Base-by-base conservation (phyloP, 2,888 invertebrate genomes). In the Sthenelais limicola region DNA sequence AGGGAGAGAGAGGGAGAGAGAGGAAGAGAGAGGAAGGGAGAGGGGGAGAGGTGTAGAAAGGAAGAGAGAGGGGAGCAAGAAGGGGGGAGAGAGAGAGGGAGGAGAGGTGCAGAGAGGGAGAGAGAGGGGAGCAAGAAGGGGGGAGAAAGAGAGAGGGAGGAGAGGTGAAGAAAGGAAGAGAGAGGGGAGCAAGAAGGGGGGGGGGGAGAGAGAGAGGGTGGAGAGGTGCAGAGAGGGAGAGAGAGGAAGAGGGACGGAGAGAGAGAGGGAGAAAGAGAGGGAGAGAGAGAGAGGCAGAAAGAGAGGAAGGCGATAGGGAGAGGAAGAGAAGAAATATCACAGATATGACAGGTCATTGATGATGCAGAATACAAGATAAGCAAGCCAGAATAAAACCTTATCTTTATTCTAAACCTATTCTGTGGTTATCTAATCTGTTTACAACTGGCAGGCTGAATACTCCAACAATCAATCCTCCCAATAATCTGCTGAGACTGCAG, bases 191-290 rank as follows among this genome's bases (percentile, higher is more conserved):
- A 24, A 24, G 51, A 24, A 24, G 51, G n/a, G 51, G 51, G 12
- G 7, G 51, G 24, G 51, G 24, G 51, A 51, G 51, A n/a, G 51
- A 51, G 51, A 51, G 51, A 51, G 51, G 24, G 21, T 21, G 51
- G 51, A 51, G n/a, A 51, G 51, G 5, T n/a, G n/a, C 51, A 51
- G 51, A n/a, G 9, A 51, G 51, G 5, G n/a, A 51, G 51, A n/a
- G 5, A 51, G 51, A n/a, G 51, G 21, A n/a, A 51, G 51, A 51
- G 51, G 24, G 51, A n/a, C 12, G 24, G 51, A n/a, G 51, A 24
- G 51, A 51, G 9, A 51, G 51, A 24, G 9, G n/a, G 51, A n/a
- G 21, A n/a, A 24, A 5, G 24, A 24, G 51, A 24, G 51, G 9
- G 5, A 5, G 5, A 21, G 9, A n/a, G 51, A n/a, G 9, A 51